Percentiles rank a stretch among this genome's conserved stretches.
These are phyloP conservation scores for Fukomys damarensis DNA, from an alignment of 2,113 vertebrate genomes.

Conservation along the genomic window DNA sequence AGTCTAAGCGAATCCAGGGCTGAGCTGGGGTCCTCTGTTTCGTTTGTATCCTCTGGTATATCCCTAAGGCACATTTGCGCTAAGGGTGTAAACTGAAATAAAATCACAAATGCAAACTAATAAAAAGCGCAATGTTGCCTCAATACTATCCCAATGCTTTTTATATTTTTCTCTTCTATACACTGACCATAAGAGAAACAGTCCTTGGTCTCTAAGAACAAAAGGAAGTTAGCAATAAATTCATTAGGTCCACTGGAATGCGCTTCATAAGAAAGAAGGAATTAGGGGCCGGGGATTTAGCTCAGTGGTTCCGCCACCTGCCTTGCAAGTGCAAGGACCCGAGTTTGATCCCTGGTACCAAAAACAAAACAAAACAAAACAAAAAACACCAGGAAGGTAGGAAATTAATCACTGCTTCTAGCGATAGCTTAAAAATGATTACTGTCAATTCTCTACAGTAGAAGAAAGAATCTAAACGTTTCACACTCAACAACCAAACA, in stretches of 20 bases:
- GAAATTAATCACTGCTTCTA: neutral
- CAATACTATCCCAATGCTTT: neutral
- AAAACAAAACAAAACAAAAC: no score
- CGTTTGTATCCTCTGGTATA: neutral
- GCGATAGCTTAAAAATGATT: neutral
- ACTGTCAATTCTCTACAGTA: neutral
- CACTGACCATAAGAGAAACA: neutral
- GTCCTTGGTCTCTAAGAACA: neutral
- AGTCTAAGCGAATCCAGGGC: neutral
- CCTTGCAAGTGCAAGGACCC: no score
- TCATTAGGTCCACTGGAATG: fast-evolving
- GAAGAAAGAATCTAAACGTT: neutral
- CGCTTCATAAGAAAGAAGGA: neutral
- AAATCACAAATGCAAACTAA: neutral
- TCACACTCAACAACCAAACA: neutral
- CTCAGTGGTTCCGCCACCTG: no score
- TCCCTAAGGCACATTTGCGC: neutral
- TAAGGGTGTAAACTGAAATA: neutral
- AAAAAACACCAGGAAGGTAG: no score
- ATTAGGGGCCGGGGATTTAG: no score
- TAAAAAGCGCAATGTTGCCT: neutral
- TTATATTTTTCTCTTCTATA: slow-evolving; percentile 13
- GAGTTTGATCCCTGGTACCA: no score
- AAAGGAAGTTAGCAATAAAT: neutral
- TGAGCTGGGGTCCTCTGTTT: neutral